Evolutionary conservation across 2,113 vertebrate genomes (phyloP).

Genomic region (Malurus cyaneus): DNA sequence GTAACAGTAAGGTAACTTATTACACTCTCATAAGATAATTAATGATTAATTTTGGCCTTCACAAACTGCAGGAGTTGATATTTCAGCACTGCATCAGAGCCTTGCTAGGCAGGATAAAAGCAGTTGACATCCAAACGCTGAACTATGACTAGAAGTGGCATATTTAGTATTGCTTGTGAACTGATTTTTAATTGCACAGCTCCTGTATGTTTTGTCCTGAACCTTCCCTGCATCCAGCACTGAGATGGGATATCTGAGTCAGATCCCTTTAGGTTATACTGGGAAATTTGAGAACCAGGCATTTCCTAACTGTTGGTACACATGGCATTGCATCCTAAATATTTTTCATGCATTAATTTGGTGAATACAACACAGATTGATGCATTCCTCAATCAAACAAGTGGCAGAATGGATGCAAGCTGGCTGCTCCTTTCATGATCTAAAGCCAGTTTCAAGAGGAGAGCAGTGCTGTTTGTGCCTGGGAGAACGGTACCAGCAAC

Average conservation of each 20-base stretch:
- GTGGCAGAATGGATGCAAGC: background rate
- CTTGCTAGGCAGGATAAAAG: background rate
- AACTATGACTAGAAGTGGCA: background rate
- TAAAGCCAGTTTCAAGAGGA: background rate
- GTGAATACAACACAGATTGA: background rate
- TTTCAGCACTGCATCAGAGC: background rate
- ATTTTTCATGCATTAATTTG: background rate
- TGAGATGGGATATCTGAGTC: background rate
- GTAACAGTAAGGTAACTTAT: background rate
- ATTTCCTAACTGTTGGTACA: background rate
- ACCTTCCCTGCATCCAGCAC: background rate
- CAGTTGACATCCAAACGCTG: background rate
- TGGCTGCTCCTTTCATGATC: background rate
- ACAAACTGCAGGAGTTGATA: background rate
- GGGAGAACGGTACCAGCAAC: accelerated
- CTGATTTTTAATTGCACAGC: background rate
- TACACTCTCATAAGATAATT: background rate
- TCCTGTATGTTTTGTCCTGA: background rate
- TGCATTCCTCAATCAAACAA: background rate
- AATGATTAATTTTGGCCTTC: background rate
- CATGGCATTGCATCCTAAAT: background rate
- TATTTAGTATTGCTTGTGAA: background rate
- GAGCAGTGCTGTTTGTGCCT: background rate
- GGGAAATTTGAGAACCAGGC: background rate
- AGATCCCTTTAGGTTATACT: background rate